Percentiles rank a stretch among this genome's conserved stretches.
These are phyloP conservation scores for Dolichallabes microphthalmus DNA, from an alignment of 2,113 vertebrate species.

Conservation along the genomic window DNA sequence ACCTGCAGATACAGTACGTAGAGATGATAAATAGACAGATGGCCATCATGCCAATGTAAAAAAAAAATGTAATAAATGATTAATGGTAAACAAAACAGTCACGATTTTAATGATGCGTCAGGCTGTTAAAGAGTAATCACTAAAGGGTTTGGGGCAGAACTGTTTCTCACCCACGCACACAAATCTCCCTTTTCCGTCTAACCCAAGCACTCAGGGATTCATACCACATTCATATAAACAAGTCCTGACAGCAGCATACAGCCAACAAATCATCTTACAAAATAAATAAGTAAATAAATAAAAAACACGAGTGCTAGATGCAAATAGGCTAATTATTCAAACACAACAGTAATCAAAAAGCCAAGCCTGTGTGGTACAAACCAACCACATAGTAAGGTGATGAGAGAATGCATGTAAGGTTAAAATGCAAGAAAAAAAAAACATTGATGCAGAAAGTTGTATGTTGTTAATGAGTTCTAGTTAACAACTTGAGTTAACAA, in stretches of 20 bases:
- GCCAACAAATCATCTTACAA: not conserved
- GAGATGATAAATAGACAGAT: not conserved
- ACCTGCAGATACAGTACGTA: not conserved
- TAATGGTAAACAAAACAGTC: conserved; percentile 39
- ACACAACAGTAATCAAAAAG: conserved; percentile 15
- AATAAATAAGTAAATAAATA: no score
- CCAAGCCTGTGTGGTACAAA: not conserved
- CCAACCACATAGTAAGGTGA: no score
- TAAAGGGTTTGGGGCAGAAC: conserved; percentile 44
- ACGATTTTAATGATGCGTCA: conserved; percentile 43
- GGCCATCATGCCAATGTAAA: conserved; percentile 20
- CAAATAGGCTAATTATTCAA: conserved; percentile 13
- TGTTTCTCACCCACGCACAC: not conserved
- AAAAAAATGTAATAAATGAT: conserved; percentile 8
- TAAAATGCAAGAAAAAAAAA: not conserved
- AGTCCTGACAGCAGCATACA: conserved; percentile 43
- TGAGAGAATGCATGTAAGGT: no score
- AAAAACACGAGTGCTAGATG: not conserved
- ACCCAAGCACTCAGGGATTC: conserved; percentile 36
- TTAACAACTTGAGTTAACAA: no score
- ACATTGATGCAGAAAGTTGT: not conserved
- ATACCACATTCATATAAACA: conserved; percentile 47
- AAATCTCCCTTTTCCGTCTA: not conserved
- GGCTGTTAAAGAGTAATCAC: conserved; percentile 47
- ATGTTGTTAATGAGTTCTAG: not conserved